Conservation (phyloP, 2,113 vertebrate species). For the Phainopepla nitens region DNA sequence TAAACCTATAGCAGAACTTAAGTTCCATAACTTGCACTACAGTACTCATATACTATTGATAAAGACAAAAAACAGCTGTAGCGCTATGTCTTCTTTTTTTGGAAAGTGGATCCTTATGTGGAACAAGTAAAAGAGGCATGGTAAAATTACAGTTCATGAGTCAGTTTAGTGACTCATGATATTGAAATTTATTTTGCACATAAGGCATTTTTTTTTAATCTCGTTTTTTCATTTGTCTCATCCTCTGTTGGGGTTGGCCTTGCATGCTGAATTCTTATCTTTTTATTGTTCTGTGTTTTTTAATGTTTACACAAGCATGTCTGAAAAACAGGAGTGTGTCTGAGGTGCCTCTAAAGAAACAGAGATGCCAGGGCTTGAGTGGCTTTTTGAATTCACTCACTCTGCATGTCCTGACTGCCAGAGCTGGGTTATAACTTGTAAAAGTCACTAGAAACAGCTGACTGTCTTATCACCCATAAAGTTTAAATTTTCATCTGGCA, state of each 20-base stretch:
- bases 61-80: not conserved
- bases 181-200: not conserved
- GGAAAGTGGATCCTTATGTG: not conserved
- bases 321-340: not conserved
- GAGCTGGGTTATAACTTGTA: not conserved
- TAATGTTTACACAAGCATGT: not conserved
- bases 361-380: not conserved
- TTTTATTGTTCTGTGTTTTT: not conserved
- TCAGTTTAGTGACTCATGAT: conserved; percentile 8
- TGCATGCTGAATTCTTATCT: conserved; percentile 4
- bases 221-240: not conserved
- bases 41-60: not conserved
- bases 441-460: not conserved
- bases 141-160: not conserved
- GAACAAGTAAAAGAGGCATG: not conserved
- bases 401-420: not conserved
- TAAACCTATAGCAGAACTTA: not conserved
- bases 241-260: conserved; percentile 14
- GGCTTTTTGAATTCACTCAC: not conserved
- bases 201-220: conserved; percentile 30
- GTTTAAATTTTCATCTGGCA: not conserved
- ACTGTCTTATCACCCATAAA: not conserved
- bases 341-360: not conserved
- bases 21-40: not conserved
- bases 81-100: not conserved